Conservation (phyloP, 2,888 invertebrate genomes). For the Apodemia zela region DNA sequence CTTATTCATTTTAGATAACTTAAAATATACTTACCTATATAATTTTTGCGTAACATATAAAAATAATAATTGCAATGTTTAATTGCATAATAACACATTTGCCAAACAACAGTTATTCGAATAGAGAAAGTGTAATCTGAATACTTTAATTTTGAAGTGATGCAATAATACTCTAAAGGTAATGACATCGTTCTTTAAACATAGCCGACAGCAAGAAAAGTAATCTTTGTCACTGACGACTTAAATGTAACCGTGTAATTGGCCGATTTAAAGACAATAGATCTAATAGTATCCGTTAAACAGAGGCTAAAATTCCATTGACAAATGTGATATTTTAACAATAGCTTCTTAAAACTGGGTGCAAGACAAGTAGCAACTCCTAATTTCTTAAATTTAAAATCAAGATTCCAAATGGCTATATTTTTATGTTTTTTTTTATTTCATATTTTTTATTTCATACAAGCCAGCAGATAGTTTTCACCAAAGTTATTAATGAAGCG, state of each 20-base stretch:
- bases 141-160: constrained; percentile 8
- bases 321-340: constrained; percentile 14
- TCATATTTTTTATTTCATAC: too few species aligned
- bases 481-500: too few species aligned
- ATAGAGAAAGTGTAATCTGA: constrained; percentile 11
- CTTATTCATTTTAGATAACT: neutral
- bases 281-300: neutral
- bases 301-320: constrained; percentile 1
- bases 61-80: neutral
- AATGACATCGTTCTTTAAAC: constrained; percentile 3
- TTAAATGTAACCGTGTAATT: constrained; percentile 7
- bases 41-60: neutral
- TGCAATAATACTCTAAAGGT: constrained; percentile 2
- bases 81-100: constrained; percentile 5
- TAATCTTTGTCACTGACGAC: neutral
- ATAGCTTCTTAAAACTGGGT: constrained; percentile 2
- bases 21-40: neutral
- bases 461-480: too few species aligned
- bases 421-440: too few species aligned
- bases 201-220: neutral
- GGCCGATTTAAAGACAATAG: constrained; percentile 15
- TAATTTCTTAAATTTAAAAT: too few species aligned
- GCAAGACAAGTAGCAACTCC: neutral
- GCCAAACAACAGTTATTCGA: neutral
- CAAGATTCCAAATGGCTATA: too few species aligned